phyloP scores from a whole-genome alignment of 23 tunicate genomes.

The Ciona savignyi region DNA sequence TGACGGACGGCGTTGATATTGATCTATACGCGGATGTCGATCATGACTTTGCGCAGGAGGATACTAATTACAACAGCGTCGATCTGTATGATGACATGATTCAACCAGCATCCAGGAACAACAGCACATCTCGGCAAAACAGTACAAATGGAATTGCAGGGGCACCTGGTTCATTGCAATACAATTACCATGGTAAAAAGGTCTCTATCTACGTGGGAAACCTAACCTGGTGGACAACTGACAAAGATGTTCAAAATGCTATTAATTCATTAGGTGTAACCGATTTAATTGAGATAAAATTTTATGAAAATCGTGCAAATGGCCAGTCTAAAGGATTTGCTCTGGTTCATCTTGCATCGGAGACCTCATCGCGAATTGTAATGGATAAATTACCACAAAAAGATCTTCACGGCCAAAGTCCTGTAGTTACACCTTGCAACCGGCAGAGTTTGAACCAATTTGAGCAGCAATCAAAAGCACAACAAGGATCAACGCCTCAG shows the following conservation, averaged over 20 bases:
- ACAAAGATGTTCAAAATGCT: constrained; percentile 80
- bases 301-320: constrained; percentile 89
- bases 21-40: constrained; percentile 97
- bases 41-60: constrained; percentile 95
- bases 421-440: constrained; percentile 92
- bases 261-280: constrained; percentile 67
- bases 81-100: constrained; percentile 93
- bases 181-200: constrained; percentile 91
- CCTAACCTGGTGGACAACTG: constrained; percentile 97
- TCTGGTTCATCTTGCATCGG: constrained; percentile 76
- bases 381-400: constrained; percentile 93
- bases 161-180: constrained; percentile 34
- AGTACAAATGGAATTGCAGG: constrained; percentile 30
- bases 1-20: constrained; percentile 93
- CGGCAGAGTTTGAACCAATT: constrained; percentile 90
- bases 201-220: constrained; percentile 96
- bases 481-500: background rate
- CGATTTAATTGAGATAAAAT: constrained; percentile 84
- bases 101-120: constrained; percentile 63
- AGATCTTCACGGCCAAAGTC: constrained; percentile 86
- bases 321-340: constrained; percentile 99
- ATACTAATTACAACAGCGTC: constrained; percentile 39
- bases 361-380: constrained; percentile 70
- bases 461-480: constrained; percentile 94
- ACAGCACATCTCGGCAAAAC: constrained; percentile 34